Evolutionary conservation across 2,113 vertebrate genomes (phyloP).

Genomic region (Rhinoderma darwinii): DNA sequence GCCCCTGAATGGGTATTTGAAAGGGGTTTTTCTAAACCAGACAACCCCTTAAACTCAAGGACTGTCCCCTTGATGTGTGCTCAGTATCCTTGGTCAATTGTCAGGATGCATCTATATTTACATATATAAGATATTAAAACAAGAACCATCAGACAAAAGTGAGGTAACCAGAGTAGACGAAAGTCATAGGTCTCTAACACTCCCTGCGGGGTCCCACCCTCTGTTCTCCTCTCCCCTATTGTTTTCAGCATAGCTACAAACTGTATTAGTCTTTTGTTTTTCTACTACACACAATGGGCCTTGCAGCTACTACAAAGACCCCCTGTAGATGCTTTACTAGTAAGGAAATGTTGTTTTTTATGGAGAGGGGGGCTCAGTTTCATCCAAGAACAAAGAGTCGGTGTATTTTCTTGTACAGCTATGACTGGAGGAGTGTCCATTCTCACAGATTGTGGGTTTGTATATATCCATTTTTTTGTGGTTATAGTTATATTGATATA

Average conservation of each 20-base stretch:
- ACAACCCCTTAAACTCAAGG: no score
- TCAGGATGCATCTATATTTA: neutral
- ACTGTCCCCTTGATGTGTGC: no score
- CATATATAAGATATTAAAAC: no score
- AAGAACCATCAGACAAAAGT: neutral
- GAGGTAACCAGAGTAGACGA: neutral
- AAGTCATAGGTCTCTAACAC: neutral
- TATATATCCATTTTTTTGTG: neutral
- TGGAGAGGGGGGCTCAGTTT: neutral
- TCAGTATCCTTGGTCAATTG: no score
- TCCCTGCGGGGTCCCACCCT: neutral
- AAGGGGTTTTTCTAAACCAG: no score
- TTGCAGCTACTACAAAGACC: conserved; percentile 15
- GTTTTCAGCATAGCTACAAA: neutral
- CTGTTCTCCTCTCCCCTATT: neutral
- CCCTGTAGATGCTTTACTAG: neutral
- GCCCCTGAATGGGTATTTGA: no score
- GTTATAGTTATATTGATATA: no score
- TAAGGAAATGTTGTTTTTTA: conserved; percentile 9
- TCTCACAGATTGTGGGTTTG: neutral
- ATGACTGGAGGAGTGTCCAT: neutral
- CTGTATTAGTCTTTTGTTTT: neutral
- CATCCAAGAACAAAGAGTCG: neutral
- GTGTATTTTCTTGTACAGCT: neutral
- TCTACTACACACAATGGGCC: conserved; percentile 8